phyloP scores from a whole-genome alignment of 2,113 vertebrate species.

The Burhinus bistriatus region DNA sequence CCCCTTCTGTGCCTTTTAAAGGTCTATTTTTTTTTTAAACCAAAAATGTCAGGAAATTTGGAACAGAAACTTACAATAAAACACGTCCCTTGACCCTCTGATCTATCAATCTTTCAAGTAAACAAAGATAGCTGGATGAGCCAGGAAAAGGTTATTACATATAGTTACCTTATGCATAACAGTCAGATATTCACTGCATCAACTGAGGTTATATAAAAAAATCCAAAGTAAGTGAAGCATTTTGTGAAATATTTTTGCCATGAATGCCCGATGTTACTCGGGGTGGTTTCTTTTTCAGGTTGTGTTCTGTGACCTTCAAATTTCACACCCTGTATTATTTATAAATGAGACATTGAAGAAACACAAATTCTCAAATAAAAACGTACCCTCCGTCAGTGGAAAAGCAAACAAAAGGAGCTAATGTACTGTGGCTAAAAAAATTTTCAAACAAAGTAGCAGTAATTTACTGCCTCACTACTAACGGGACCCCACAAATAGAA shows the following conservation, averaged over 20 bases:
- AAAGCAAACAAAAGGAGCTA: conserved; percentile 82
- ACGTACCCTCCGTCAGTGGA: conserved; percentile 55
- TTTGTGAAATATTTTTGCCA: not conserved
- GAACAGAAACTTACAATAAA: conserved; percentile 76
- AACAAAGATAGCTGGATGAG: conserved; percentile 70
- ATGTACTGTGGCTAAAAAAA: conserved; percentile 83
- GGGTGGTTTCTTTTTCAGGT: conserved; percentile 21
- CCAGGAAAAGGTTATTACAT: conserved; percentile 50
- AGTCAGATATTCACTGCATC: not conserved
- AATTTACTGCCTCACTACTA: conserved; percentile 75
- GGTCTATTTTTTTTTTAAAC: conserved; percentile 26
- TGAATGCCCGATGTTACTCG: not conserved
- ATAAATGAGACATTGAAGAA: conserved; percentile 73
- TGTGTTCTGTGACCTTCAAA: conserved; percentile 34
- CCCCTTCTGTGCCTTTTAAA: conserved; percentile 67
- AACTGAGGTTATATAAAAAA: not conserved
- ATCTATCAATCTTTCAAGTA: conserved; percentile 73
- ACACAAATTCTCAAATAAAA: conserved; percentile 75
- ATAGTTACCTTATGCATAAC: conserved; percentile 41
- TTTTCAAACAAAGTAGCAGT: conserved; percentile 75
- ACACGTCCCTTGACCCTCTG: conserved; percentile 70
- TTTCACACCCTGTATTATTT: conserved; percentile 74
- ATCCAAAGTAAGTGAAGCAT: not conserved
- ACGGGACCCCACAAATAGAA: conserved; percentile 71
- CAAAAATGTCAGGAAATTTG: conserved; percentile 75